These are phyloP conservation scores for Microchirus variegatus DNA, from an alignment of 2,797 vertebrate species.

Conservation along the genomic window DNA sequence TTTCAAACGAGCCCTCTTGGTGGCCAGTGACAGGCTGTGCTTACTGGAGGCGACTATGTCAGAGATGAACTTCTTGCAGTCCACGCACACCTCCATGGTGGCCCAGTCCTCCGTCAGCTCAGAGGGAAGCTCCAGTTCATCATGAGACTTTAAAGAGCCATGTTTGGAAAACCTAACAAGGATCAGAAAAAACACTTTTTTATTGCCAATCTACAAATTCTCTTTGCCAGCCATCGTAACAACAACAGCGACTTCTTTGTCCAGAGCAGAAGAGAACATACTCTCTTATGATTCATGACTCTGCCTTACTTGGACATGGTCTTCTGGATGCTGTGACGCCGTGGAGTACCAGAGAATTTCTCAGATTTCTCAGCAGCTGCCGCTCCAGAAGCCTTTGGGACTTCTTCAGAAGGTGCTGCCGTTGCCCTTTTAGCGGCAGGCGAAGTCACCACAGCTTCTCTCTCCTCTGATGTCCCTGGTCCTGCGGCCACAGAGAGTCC, in stretches of 20 bases:
- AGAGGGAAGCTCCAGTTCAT: slow-evolving; percentile 90
- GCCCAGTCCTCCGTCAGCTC: slow-evolving; percentile 98
- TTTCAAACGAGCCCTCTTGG: slow-evolving; percentile 94
- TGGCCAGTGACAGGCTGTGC: slow-evolving; percentile 94
- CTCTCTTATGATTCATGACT: not conserved
- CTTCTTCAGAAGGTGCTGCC: slow-evolving; percentile 42
- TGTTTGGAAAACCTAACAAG: slow-evolving; percentile 87
- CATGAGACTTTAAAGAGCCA: slow-evolving; percentile 86
- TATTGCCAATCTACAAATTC: too few species aligned
- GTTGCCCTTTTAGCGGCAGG: slow-evolving; percentile 20
- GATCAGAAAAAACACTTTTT: not conserved
- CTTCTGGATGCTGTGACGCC: slow-evolving; percentile 83
- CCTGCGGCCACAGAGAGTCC: slow-evolving; percentile 56
- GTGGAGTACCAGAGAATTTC: slow-evolving; percentile 84
- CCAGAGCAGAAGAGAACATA: not conserved
- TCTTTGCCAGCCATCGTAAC: too few species aligned
- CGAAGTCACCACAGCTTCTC: slow-evolving; percentile 5
- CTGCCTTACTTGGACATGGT: slow-evolving; percentile 82
- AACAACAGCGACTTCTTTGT: too few species aligned
- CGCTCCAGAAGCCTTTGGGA: slow-evolving; percentile 46
- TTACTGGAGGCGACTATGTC: slow-evolving; percentile 97
- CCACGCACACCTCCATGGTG: slow-evolving; percentile 98
- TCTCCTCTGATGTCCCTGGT: slow-evolving; percentile 27
- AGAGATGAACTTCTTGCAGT: slow-evolving; percentile 98
- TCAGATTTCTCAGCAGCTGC: slow-evolving; percentile 75